A percentile compares a stretch with the other conserved stretches of the same genome.
phyloP scores from a whole-genome alignment of 2,797 vertebrate species.

The Schizopygopsis pylzovi region DNA sequence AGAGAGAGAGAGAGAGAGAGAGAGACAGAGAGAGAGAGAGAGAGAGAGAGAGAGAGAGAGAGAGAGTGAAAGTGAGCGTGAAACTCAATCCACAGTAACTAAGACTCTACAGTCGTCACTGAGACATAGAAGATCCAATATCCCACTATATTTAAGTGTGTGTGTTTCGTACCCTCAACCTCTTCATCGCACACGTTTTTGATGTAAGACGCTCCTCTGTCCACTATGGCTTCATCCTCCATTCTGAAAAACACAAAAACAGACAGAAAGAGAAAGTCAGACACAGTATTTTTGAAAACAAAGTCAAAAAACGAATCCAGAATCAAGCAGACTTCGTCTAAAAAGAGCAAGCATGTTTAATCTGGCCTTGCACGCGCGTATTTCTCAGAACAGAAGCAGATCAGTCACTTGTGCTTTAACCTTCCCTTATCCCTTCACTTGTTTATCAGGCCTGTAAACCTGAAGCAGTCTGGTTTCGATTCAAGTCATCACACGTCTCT shows the following conservation, averaged over 20 bases:
- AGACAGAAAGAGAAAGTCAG: constrained; percentile 16
- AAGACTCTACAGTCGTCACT: neutral
- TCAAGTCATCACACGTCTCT: constrained; percentile 22
- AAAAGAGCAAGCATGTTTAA: constrained; percentile 7
- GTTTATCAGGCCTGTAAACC: constrained; percentile 4
- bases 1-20: too few relatives aligned
- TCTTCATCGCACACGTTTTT: constrained; percentile 97
- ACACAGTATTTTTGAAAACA: neutral
- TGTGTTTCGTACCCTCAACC: constrained; percentile 88
- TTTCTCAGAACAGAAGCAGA: neutral
- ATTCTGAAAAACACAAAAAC: constrained; percentile 78
- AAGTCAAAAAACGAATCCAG: neutral
- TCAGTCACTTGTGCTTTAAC: neutral
- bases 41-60: too few relatives aligned
- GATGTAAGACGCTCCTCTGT: constrained; percentile 94
- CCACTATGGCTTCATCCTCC: constrained; percentile 97
- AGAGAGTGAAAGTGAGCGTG: neutral
- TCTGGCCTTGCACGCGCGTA: neutral
- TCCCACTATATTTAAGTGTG: neutral
- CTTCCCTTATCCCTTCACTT: neutral
- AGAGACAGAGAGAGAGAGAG: neutral
- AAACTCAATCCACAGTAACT: constrained; percentile 26
- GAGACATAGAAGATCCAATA: constrained; percentile 17
- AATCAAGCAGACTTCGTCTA: neutral
- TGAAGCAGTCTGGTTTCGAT: neutral